Evolutionary conservation across 2,797 vertebrate genomes (phyloP), one percentile per base, ranked within the genome.

Genomic region (Mycteria americana): DNA sequence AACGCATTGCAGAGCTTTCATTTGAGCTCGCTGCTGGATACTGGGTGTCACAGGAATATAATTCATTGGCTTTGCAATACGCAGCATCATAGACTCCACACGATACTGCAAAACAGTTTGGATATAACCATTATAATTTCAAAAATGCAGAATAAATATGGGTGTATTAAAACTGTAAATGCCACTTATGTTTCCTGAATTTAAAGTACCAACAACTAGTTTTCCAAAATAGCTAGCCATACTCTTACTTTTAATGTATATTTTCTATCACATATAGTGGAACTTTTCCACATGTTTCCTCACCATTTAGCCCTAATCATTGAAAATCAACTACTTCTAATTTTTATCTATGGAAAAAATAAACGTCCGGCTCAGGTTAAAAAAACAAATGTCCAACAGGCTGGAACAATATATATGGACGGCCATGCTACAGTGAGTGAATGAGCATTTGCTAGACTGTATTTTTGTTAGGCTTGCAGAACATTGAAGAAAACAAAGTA

Each of bases 31-130:
- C 95, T 99, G 99, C 94, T 99, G 99, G 22, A 98, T 6, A 70
- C 98, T 99, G 91, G 99, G 99, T 4, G 98, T 99, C 96, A 99
- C 98, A 1, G 99, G 95, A 83, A 99, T 99, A 94, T 99, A 99
- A 98, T 99, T 99, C 98, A 99, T 98, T 22, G 99, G 99, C 96
- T 99, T 99, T 81, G 99, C 99, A 89, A 99, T 82, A 23, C 99
- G 99, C 41, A 99, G 97, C 99, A 99, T 99, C 99, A 99, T 99
- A 17, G 99, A 99, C 97, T 99, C 99, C 63, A 99, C 99, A 8
- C 99, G 99, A 92, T 99, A 99, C 99, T 99, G 97, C 9, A 95
- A 64, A 91, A 93, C 43, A 91, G 65, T 75, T 88, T 37, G 77
- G 80, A 84, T 11, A 70, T 0, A 68, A 56, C 8, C 11, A 67